Evolutionary conservation across 35 echinoderm and acorn worm species (phyloP), one percentile per base, ranked within the genome.

Genomic region (Diadema setosum): DNA sequence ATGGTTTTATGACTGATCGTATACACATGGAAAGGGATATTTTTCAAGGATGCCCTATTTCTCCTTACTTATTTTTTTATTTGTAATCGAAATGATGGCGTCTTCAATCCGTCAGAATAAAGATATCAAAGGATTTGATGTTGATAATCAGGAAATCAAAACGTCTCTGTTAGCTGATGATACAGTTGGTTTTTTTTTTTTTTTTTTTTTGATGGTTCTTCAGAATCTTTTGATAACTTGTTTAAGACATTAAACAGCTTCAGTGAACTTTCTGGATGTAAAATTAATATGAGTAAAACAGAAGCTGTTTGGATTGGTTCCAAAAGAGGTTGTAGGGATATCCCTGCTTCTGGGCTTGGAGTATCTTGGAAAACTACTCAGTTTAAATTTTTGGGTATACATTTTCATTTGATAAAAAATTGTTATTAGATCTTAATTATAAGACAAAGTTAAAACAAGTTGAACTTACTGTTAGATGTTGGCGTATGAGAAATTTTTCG

Each of bases 101-200:
- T 20, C 24, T 57, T 46, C 45, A 3, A 83, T 57, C 18, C 34
- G 41, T 8, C 45, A 55, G 42, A 58, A 83, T 57, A 26, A 15
- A 6, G 14, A 32, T 43, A 83, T 83, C 40, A 83, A 83, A 58
- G 81, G 48, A 18, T 39, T 83, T 83, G 30, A 8, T 83, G 32
- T 58, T 55, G 29, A 58, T 25, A 29, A 83, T 55, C 23, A 83
- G 30, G 24, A 83, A 15, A 35, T 58, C 6, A 83, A 83, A 40
- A 83, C 42, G 30, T 83, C 81, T 29, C 33, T 83, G 37, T 83
- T 83, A 4, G 81, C 45, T 57, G 81, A 83, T 83, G 81, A 83
- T 33, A 30, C 81, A 25, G 50, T 50, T 31, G 52, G 81, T 58
- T 83, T n/a, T n/a, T n/a, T n/a, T n/a, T n/a, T n/a, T n/a, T n/a